Evolutionary conservation across 2,797 vertebrate genomes (phyloP).

Genomic region (Eupleurogrammus muticus): DNA sequence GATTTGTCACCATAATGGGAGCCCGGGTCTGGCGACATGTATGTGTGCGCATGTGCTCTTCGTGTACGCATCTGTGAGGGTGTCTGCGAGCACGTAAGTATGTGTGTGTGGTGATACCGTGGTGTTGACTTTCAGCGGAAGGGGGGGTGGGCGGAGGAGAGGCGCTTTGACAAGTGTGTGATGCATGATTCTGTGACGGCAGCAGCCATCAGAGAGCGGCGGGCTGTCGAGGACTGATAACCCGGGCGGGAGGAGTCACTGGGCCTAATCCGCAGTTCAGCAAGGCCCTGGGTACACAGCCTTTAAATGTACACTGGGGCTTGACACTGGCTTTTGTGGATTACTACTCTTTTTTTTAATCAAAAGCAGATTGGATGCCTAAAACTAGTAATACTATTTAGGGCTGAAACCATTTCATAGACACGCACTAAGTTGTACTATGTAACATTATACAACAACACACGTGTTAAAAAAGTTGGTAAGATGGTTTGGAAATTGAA

Average conservation of each 20-base stretch:
- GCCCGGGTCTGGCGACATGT: conserved; percentile 60
- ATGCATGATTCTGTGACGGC: conserved; percentile 78
- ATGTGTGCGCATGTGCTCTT: conserved; percentile 38
- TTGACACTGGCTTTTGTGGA: conserved; percentile 12
- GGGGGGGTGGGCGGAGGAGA: conserved; percentile 74
- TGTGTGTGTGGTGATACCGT: conserved; percentile 70
- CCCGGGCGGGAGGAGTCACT: conserved; percentile 63
- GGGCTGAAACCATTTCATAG: neutral
- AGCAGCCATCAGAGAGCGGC: conserved; percentile 72
- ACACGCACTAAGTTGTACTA: neutral
- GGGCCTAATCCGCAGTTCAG: conserved; percentile 49
- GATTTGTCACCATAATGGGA: conserved; percentile 80
- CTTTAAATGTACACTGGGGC: conserved; percentile 25
- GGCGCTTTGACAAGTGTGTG: conserved; percentile 80
- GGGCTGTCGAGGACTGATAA: conserved; percentile 72
- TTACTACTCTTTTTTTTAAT: conserved; percentile 10
- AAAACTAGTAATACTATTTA: neutral
- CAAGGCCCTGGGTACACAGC: conserved; percentile 11
- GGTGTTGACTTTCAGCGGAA: conserved; percentile 73
- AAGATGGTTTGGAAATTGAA: conserved; percentile 3
- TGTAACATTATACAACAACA: neutral
- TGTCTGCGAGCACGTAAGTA: conserved; percentile 61
- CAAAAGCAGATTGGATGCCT: neutral
- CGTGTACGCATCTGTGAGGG: conserved; percentile 44
- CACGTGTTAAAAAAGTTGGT: neutral